Evolutionary conservation across 2,113 vertebrate species (phyloP).

Genomic region (Microcebus jonahi): DNA sequence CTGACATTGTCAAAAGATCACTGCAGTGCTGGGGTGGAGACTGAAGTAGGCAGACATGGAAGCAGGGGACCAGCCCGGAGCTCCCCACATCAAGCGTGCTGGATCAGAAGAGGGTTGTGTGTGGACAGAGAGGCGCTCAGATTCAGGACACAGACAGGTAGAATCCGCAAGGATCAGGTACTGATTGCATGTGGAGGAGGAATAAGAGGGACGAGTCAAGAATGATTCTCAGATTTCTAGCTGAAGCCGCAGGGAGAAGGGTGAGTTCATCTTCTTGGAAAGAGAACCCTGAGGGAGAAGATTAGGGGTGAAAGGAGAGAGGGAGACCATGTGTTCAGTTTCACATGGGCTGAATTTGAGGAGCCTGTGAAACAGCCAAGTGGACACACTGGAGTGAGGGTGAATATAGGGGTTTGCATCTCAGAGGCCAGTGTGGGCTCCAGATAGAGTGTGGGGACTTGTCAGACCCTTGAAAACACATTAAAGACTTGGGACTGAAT

Average conservation of each 20-base stretch:
- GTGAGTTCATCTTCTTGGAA: neutral
- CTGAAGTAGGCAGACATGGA: neutral
- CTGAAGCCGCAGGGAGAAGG: neutral
- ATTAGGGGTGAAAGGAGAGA: no score
- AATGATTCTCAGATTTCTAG: neutral
- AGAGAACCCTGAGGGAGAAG: neutral
- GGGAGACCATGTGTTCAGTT: neutral
- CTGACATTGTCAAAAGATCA: neutral
- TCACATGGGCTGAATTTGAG: neutral
- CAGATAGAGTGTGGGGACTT: neutral
- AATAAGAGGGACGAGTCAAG: neutral
- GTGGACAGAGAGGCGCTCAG: neutral
- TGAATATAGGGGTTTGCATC: neutral
- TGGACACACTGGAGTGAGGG: neutral
- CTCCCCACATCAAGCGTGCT: rapidly evolving
- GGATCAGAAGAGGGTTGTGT: neutral
- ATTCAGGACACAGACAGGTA: no score
- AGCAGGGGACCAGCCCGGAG: neutral
- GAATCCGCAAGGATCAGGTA: neutral
- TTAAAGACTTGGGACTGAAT: neutral
- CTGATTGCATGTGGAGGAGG: rapidly evolving
- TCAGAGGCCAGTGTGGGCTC: neutral
- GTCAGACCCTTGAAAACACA: neutral
- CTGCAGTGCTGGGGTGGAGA: neutral
- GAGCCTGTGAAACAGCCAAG: neutral